A percentile compares a stretch with the other conserved stretches of the same genome.
phyloP scores from a whole-genome alignment of 2,888 invertebrate species.

The Dryobota labecula region DNA sequence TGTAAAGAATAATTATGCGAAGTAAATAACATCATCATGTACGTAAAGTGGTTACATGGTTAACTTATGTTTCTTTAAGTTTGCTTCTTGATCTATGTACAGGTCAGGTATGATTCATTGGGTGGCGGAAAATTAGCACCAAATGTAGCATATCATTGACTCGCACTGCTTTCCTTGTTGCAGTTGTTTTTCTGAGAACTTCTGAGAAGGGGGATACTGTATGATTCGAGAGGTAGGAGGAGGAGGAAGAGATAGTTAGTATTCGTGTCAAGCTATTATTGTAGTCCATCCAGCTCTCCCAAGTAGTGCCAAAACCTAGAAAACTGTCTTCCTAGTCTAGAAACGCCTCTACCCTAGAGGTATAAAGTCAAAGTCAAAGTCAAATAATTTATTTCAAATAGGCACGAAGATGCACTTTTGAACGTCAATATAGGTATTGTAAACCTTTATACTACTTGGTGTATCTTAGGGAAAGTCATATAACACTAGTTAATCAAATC shows the following conservation, averaged over 20 bases:
- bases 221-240: no score
- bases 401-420: no score
- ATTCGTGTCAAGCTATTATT: not conserved
- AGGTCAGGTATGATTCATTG: not conserved
- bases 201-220: not conserved
- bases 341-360: not conserved
- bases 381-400: no score
- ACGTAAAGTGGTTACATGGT: slow-evolving; percentile 32
- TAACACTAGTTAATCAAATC: not conserved
- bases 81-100: slow-evolving; percentile 8
- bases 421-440: no score
- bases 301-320: not conserved
- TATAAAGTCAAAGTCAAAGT: no score
- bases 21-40: slow-evolving; percentile 29
- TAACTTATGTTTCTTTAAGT: slow-evolving; percentile 4
- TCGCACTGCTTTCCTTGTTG: not conserved
- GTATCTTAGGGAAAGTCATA: not conserved
- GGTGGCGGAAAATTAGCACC: slow-evolving; percentile 7
- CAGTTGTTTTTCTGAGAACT: not conserved
- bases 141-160: slow-evolving; percentile 18
- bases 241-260: no score
- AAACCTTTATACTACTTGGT: no score
- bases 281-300: not conserved
- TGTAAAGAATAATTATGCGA: slow-evolving; percentile 46
- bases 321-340: not conserved